Evolutionary conservation across 2,888 invertebrate species (phyloP).

Genomic region (Leucophora obtusa): DNA sequence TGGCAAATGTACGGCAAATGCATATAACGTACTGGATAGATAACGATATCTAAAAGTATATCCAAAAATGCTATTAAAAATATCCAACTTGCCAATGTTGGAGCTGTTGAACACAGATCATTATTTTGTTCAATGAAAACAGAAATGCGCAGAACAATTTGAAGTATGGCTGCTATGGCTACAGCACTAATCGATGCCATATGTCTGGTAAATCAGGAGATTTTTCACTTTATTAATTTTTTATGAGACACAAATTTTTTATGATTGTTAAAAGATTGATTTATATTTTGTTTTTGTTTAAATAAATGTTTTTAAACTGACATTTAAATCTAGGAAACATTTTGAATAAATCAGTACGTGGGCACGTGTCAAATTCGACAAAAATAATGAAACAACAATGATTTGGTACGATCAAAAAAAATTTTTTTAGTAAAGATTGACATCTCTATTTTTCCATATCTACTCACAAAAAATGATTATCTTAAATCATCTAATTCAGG

Average conservation of each 20-base stretch:
- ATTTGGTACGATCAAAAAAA: too few relatives aligned
- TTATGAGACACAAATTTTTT: too few relatives aligned
- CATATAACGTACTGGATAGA: conserved; percentile 71
- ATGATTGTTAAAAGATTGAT: too few relatives aligned
- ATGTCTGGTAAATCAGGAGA: background rate
- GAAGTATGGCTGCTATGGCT: conserved; percentile 65
- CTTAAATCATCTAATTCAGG: too few relatives aligned
- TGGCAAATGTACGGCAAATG: conserved; percentile 68
- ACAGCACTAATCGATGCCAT: conserved; percentile 68
- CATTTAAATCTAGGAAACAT: conserved; percentile 17
- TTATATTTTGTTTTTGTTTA: too few relatives aligned
- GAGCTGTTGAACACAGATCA: conserved; percentile 71
- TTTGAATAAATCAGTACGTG: too few relatives aligned
- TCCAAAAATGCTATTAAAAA: conserved; percentile 69
- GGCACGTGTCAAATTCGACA: too few relatives aligned
- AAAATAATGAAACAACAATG: too few relatives aligned
- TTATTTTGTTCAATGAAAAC: conserved; percentile 69
- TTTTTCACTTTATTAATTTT: background rate
- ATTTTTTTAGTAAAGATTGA: too few relatives aligned
- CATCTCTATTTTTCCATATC: too few relatives aligned
- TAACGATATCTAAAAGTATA: conserved; percentile 66
- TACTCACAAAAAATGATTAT: too few relatives aligned
- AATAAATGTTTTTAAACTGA: conserved; percentile 2
- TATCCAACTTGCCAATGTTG: conserved; percentile 70
- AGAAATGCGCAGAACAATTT: conserved; percentile 67